These are phyloP conservation scores for Rhea pennata DNA, from an alignment of 2,113 vertebrate genomes.

Conservation along the genomic window DNA sequence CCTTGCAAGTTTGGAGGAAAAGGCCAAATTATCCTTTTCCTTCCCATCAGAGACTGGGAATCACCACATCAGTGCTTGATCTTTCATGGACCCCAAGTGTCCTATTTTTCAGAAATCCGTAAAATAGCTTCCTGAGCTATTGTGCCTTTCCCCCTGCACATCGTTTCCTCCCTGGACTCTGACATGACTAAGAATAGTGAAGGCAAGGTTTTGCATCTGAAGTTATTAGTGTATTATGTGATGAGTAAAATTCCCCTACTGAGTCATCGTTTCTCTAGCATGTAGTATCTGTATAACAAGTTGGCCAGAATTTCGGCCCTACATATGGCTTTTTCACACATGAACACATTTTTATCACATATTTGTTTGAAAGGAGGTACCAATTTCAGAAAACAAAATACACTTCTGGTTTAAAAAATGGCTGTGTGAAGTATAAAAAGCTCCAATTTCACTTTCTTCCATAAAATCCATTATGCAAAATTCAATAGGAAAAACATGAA, in stretches of 20 bases:
- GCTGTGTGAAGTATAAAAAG: background rate
- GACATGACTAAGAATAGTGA: background rate
- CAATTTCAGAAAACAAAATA: conserved; percentile 53
- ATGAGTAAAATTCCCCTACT: conserved; percentile 3
- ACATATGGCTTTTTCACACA: conserved; percentile 65
- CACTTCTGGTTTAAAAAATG: background rate
- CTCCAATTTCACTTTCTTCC: background rate
- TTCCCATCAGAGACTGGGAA: background rate
- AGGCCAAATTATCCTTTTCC: background rate
- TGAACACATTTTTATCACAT: conserved; percentile 44
- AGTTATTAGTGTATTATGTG: background rate
- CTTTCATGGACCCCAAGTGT: background rate
- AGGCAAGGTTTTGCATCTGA: background rate
- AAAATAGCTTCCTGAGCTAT: background rate
- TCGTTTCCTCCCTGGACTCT: background rate
- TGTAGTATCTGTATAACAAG: conserved; percentile 27
- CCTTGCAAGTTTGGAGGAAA: background rate
- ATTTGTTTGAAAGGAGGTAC: conserved; percentile 42
- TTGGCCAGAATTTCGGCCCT: conserved; percentile 47
- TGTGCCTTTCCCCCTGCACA: background rate
- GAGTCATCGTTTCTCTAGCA: conserved; percentile 28
- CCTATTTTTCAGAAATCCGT: background rate
- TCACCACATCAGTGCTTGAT: background rate
- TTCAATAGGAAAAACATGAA: background rate
- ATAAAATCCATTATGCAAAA: background rate